Percentiles rank a stretch among this genome's conserved stretches.
These are phyloP conservation scores for Lasius fuliginosus DNA, from an alignment of 2,888 invertebrate genomes.

Conservation along the genomic window DNA sequence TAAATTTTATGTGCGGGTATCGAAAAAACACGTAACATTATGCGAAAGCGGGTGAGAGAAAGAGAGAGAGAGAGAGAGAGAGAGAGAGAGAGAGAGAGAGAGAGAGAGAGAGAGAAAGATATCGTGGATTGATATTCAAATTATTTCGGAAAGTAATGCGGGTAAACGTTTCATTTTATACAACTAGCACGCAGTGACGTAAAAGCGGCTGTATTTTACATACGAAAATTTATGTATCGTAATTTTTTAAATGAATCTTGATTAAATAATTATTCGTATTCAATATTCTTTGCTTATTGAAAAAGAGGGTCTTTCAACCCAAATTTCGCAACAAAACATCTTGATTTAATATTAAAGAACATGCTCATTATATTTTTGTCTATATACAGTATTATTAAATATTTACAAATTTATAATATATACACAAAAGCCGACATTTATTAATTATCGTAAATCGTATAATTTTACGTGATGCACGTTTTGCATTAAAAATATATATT, in stretches of 20 bases:
- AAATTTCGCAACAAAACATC: not conserved
- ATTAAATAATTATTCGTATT: not conserved
- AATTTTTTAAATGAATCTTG: conserved; percentile 11
- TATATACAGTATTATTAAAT: not conserved
- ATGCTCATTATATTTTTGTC: not conserved
- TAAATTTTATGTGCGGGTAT: conserved; percentile 8
- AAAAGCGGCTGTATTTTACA: conserved; percentile 1
- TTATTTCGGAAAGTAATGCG: conserved; percentile 67
- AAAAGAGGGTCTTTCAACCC: not conserved
- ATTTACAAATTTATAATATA: no score
- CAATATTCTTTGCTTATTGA: not conserved
- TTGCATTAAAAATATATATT: not conserved
- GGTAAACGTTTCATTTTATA: conserved; percentile 54
- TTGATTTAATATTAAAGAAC: not conserved
- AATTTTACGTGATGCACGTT: not conserved
- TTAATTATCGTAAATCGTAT: not conserved
- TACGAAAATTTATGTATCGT: not conserved
- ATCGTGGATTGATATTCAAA: conserved; percentile 69
- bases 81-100: conserved; percentile 28
- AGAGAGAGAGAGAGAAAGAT: not conserved
- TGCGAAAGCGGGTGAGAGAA: conserved; percentile 56
- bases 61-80: not conserved
- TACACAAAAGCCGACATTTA: not conserved
- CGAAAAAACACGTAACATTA: conserved; percentile 22
- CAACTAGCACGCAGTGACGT: conserved; percentile 32